These are phyloP conservation scores for Diloba caeruleocephala DNA, from an alignment of 2,888 invertebrate genomes.

Conservation along the genomic window DNA sequence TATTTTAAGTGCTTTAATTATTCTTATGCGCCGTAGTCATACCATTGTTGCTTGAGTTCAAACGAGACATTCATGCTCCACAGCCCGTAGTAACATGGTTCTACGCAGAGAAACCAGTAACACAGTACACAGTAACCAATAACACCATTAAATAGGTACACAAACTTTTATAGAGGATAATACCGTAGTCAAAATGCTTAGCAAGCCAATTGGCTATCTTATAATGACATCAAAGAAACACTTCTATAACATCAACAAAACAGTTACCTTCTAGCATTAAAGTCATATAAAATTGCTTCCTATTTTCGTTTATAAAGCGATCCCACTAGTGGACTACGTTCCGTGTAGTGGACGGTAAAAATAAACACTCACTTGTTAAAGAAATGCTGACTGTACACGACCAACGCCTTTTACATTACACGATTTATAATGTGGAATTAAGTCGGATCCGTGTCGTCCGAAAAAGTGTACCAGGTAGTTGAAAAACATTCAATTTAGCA, in stretches of 20 bases:
- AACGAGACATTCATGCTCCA: no score
- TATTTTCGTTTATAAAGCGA: slow-evolving; percentile 31
- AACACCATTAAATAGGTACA: no score
- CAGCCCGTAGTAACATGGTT: no score
- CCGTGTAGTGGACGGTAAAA: slow-evolving; percentile 59
- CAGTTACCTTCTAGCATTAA: slow-evolving; percentile 25
- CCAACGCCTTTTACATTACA: slow-evolving; percentile 53
- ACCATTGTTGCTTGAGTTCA: no score
- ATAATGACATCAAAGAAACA: slow-evolving; percentile 21
- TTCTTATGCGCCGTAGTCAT: no score
- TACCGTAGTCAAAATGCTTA: neutral
- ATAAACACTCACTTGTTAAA: slow-evolving; percentile 77
- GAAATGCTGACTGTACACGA: slow-evolving; percentile 67
- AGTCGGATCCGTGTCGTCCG: slow-evolving; percentile 10
- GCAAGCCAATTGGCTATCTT: slow-evolving; percentile 3
- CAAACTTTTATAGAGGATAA: neutral
- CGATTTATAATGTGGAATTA: slow-evolving; percentile 27
- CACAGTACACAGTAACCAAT: no score
- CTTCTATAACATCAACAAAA: slow-evolving; percentile 7
- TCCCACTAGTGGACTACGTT: slow-evolving; percentile 43
- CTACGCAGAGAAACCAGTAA: no score
- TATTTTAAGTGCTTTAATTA: no score
- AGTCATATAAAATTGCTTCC: slow-evolving; percentile 46
- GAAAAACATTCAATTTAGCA: no score
- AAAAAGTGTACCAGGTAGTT: neutral